phyloP scores from a whole-genome alignment of 1,140 invertebrate species.

The Papilio helenus region DNA sequence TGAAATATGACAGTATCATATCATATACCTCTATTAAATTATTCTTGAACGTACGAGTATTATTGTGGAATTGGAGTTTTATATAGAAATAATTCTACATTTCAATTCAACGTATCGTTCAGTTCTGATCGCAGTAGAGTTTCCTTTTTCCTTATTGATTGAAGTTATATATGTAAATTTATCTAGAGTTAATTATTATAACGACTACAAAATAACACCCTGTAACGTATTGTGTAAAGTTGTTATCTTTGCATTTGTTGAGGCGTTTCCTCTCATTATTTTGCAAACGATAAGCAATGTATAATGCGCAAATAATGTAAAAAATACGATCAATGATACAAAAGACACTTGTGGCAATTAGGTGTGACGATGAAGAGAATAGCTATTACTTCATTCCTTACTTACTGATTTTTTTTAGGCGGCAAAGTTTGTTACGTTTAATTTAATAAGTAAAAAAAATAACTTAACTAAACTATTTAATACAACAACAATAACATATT shows the following conservation, averaged over 20 bases:
- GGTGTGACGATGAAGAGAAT: background rate
- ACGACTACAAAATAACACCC: conserved; percentile 17
- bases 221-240: background rate
- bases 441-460: background rate
- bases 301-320: conserved; percentile 4
- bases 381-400: background rate
- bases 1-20: background rate
- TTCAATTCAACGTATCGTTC: background rate
- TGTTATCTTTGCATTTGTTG: conserved; percentile 2
- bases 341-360: background rate
- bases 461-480: too few relatives aligned
- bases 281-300: conserved; percentile 29
- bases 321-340: background rate
- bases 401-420: background rate
- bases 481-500: too few relatives aligned
- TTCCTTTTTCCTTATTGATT: conserved; percentile 3
- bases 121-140: background rate
- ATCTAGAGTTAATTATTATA: conserved; percentile 12
- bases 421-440: background rate
- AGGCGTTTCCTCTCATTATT: conserved; percentile 26
- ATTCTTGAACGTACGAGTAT: background rate
- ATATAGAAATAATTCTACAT: background rate
- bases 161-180: conserved; percentile 3
- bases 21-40: background rate
- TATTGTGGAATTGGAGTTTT: background rate